These are phyloP conservation scores for Cerastoderma edule DNA, from an alignment of 2,888 invertebrate species.

Conservation along the genomic window DNA sequence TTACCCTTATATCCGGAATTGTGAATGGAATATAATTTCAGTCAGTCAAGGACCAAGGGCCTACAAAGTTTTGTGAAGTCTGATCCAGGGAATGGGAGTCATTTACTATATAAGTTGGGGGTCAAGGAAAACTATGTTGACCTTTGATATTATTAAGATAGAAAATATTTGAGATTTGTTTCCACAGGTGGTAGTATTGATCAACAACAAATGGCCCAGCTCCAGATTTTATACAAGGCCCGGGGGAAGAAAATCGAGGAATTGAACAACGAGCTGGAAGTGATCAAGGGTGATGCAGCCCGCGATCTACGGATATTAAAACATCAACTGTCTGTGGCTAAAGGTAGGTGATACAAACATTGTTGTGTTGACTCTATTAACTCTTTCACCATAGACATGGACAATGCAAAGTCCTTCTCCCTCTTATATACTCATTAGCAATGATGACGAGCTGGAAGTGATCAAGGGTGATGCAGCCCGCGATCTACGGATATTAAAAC, in stretches of 20 bases:
- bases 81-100: no score
- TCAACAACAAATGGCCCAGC: conserved; percentile 72
- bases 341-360: conserved; percentile 62
- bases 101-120: no score
- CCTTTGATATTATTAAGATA: no score
- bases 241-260: conserved; percentile 81
- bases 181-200: conserved; percentile 53
- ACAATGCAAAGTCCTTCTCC: no score
- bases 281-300: conserved; percentile 69
- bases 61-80: no score
- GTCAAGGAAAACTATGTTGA: no score
- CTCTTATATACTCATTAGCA: no score
- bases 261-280: conserved; percentile 71
- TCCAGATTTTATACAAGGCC: conserved; percentile 80
- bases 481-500: conserved; percentile 79
- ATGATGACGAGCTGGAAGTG: conserved; percentile 67
- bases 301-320: conserved; percentile 79
- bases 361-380: background rate
- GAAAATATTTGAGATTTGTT: background rate
- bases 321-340: conserved; percentile 78
- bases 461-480: conserved; percentile 72
- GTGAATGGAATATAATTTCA: no score
- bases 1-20: no score
- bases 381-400: background rate
- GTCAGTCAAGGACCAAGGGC: no score